These are phyloP conservation scores for Galleria mellonella DNA, from an alignment of 1,140 invertebrate species.

Conservation along the genomic window DNA sequence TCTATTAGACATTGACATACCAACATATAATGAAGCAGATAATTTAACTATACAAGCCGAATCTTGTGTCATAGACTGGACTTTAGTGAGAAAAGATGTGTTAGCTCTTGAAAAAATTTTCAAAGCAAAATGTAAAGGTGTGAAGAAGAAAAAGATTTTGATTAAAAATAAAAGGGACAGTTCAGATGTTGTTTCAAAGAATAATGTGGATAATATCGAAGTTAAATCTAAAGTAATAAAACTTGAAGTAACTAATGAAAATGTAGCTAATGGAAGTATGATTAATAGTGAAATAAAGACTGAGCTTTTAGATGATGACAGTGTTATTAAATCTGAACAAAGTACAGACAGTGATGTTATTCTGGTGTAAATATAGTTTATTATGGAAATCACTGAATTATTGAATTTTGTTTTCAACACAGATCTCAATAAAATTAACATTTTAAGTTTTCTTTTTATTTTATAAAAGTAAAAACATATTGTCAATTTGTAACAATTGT, in stretches of 20 bases:
- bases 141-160: conserved; percentile 54
- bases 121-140: conserved; percentile 59
- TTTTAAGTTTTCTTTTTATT: too few relatives aligned
- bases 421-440: too few relatives aligned
- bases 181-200: conserved; percentile 9
- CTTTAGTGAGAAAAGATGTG: conserved; percentile 47
- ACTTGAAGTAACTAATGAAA: conserved; percentile 40
- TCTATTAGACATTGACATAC: conserved; percentile 81
- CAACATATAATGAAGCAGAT: conserved; percentile 78
- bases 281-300: conserved; percentile 6
- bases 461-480: too few relatives aligned
- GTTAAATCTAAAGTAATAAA: conserved; percentile 48
- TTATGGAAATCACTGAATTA: too few relatives aligned
- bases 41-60: conserved; percentile 80
- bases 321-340: conserved; percentile 8
- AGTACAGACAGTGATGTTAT: background rate
- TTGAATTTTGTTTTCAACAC: too few relatives aligned
- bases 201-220: conserved; percentile 15
- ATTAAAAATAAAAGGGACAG: conserved; percentile 51
- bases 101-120: conserved; percentile 48
- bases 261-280: background rate
- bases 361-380: too few relatives aligned
- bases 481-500: too few relatives aligned
- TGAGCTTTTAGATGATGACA: conserved; percentile 1
- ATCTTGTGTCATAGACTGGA: conserved; percentile 48